Evolutionary conservation across 2,113 vertebrate species (phyloP).

Genomic region (Melanerpes aurifrons): DNA sequence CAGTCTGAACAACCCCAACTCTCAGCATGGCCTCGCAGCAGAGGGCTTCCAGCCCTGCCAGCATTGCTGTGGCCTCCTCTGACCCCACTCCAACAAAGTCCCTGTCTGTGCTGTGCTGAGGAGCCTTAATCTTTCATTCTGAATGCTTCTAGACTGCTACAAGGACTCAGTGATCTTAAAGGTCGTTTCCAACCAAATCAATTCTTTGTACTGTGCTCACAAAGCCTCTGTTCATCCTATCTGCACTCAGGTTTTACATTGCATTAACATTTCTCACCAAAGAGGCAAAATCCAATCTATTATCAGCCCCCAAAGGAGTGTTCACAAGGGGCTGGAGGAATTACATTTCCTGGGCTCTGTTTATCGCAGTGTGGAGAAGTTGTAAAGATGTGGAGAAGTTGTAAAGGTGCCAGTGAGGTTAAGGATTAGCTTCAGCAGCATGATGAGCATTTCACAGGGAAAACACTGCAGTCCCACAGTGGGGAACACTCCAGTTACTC

Average conservation of each 20-base stretch:
- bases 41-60: no score
- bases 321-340: background rate
- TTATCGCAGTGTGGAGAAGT: background rate
- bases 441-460: background rate
- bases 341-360: background rate
- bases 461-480: background rate
- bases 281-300: background rate
- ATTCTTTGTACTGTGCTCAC: background rate
- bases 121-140: background rate
- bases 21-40: no score
- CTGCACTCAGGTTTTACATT: background rate
- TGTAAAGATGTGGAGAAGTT: background rate
- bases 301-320: background rate
- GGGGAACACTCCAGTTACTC: background rate
- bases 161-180: background rate
- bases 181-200: no score
- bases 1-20: no score
- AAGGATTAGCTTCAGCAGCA: background rate
- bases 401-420: background rate
- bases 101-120: no score
- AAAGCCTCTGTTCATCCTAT: background rate
- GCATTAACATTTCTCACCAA: background rate
- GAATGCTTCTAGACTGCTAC: background rate
- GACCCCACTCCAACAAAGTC: no score
- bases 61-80: no score